A percentile compares a stretch with the other conserved stretches of the same genome.
Evolutionary conservation across 1,140 invertebrate species (phyloP).

Genomic region (Steinernema feltiae): DNA sequence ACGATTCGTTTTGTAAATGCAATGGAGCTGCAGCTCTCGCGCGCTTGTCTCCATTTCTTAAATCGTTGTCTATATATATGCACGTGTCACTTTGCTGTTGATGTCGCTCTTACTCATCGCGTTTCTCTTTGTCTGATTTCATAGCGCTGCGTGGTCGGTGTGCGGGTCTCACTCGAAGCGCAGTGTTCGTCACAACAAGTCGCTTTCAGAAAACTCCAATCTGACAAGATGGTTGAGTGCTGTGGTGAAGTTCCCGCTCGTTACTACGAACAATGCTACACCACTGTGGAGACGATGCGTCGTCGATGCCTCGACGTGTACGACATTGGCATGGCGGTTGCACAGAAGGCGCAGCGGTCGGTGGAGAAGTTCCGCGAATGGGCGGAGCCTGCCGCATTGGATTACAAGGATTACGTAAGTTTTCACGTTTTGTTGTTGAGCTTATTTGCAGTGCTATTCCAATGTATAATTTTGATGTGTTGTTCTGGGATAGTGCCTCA

Average conservation of each 20-base stretch:
- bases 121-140: no score
- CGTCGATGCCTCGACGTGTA: neutral
- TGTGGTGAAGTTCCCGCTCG: neutral
- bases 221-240: neutral
- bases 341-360: neutral
- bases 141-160: no score
- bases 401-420: constrained; percentile 10
- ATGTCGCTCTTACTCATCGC: no score
- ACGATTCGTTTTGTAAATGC: no score
- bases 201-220: neutral
- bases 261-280: constrained; percentile 10
- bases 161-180: neutral
- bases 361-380: constrained; percentile 9
- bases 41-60: no score
- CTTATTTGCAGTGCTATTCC: neutral
- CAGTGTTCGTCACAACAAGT: neutral
- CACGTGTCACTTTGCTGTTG: no score
- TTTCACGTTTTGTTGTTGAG: neutral
- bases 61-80: no score
- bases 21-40: no score
- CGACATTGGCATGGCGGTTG: neutral
- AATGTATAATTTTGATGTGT: no score
- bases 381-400: neutral
- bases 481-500: no score
- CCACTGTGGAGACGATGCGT: neutral